These are phyloP conservation scores for Pseudopipra pipra DNA, from an alignment of 2,113 vertebrate genomes.

Conservation along the genomic window DNA sequence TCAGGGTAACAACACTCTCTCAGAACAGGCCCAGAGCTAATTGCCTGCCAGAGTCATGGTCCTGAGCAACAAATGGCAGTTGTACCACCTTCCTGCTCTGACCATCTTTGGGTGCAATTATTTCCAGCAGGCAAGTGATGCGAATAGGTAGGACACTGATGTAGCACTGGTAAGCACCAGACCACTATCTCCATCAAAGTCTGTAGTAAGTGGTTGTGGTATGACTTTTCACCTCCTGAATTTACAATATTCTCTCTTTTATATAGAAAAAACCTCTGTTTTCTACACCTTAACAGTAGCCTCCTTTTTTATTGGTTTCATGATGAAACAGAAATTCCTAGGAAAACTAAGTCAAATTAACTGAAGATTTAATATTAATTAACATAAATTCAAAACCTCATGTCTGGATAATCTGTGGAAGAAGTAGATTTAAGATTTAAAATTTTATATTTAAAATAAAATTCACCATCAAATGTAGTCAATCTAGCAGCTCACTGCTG, in stretches of 20 bases:
- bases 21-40: neutral
- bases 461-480: neutral
- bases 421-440: neutral
- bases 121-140: neutral
- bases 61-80: neutral
- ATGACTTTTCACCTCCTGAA: neutral
- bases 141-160: neutral
- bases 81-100: accelerated
- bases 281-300: neutral
- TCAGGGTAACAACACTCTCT: neutral
- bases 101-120: neutral
- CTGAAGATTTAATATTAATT: neutral
- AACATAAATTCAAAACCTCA: neutral
- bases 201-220: accelerated
- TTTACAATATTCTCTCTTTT: neutral
- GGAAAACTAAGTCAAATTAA: neutral
- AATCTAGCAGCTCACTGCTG: neutral
- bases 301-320: neutral
- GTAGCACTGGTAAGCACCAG: neutral
- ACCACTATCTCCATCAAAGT: neutral
- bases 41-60: neutral
- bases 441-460: neutral
- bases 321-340: neutral
- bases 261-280: neutral
- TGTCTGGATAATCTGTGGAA: neutral